Conservation (phyloP, 2,888 invertebrate genomes). For the Cynaeus angustus region DNA sequence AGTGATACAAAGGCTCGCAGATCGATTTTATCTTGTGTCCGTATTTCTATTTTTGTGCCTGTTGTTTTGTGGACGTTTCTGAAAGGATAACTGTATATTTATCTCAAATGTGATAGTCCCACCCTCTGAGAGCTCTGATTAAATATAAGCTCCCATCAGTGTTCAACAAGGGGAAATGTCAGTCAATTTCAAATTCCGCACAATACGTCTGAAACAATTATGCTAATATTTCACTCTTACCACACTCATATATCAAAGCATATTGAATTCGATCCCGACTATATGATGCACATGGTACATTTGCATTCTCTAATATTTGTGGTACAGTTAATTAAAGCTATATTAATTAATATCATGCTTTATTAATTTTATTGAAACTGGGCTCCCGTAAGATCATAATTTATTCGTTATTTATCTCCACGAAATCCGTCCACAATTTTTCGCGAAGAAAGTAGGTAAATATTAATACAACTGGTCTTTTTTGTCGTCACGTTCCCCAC, state of each 20-base stretch:
- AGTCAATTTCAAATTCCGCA: constrained; percentile 51
- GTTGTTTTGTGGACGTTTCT: too few species aligned
- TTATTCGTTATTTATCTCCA: too few species aligned
- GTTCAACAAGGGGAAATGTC: constrained; percentile 55
- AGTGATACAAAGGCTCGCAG: too few species aligned
- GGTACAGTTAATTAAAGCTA: background rate
- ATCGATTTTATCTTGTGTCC: too few species aligned
- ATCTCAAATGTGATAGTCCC: constrained; percentile 9
- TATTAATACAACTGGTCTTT: background rate
- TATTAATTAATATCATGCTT: too few species aligned
- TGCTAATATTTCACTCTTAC: constrained; percentile 60
- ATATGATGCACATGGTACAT: background rate
- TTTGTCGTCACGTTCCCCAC: constrained; percentile 16
- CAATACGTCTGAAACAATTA: constrained; percentile 63
- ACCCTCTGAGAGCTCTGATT: constrained; percentile 44
- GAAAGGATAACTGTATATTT: background rate
- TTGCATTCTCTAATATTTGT: background rate
- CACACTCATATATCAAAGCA: constrained; percentile 60
- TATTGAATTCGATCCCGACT: constrained; percentile 56
- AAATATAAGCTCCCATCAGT: constrained; percentile 55
- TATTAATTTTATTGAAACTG: too few species aligned
- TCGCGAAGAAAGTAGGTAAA: too few species aligned
- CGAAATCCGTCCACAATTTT: too few species aligned
- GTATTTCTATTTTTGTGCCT: too few species aligned
- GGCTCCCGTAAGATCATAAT: too few species aligned